A percentile compares a stretch with the other conserved stretches of the same genome.
These are phyloP conservation scores for Orgyia antiqua DNA, from an alignment of 2,888 invertebrate genomes.

Conservation along the genomic window DNA sequence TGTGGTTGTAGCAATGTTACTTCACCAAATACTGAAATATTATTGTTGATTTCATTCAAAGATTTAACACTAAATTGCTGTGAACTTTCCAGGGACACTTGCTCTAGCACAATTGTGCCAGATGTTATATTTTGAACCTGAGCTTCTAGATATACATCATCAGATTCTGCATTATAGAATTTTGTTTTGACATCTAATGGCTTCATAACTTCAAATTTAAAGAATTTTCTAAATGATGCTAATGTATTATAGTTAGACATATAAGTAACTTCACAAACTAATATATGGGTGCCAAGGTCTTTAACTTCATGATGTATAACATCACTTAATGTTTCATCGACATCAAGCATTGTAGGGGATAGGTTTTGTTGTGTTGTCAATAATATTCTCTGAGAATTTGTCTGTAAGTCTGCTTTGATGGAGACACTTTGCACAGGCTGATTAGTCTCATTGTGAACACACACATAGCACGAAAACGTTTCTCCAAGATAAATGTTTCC, in stretches of 20 bases:
- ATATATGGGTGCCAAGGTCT: conserved; percentile 97
- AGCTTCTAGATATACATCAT: conserved; percentile 85
- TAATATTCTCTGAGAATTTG: conserved; percentile 91
- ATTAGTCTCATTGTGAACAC: conserved; percentile 96
- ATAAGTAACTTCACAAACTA: conserved; percentile 98
- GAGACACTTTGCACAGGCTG: conserved; percentile 89
- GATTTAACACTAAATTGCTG: conserved; percentile 90
- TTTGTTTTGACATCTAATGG: conserved; percentile 99
- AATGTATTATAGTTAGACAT: conserved; percentile 84
- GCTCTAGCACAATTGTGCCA: conserved; percentile 95
- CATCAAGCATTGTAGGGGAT: conserved; percentile 78
- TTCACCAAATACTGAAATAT: conserved; percentile 86
- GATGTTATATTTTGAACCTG: conserved; percentile 95
- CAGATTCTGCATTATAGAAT: conserved; percentile 95
- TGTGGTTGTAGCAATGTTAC: conserved; percentile 91
- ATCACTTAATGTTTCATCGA: conserved; percentile 94
- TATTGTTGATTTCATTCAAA: conserved; percentile 82
- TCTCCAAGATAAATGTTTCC: conserved; percentile 99
- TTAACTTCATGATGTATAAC: conserved; percentile 99
- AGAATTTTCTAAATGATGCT: conserved; percentile 96
- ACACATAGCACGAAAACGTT: conserved; percentile 98
- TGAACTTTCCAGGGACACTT: conserved; percentile 95
- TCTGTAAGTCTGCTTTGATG: conserved; percentile 96
- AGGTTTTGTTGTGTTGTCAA: conserved; percentile 86
- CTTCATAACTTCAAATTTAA: conserved; percentile 98